Conservation (phyloP, 2,797 vertebrate genomes). For the Sorex maritimensis region DNA sequence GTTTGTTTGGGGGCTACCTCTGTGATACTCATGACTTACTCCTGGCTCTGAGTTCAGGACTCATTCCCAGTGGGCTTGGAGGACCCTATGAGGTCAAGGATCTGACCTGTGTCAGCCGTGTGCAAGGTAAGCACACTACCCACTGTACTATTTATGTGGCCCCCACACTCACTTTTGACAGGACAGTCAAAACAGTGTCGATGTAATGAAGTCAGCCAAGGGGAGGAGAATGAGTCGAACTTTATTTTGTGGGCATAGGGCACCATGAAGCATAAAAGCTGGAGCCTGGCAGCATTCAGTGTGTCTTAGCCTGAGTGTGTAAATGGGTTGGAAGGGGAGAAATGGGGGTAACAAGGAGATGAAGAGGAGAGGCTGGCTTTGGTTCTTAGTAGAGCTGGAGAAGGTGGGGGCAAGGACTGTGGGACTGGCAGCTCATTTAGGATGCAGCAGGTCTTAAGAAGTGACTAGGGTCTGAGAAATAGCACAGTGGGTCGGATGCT, state of each 20-base stretch:
- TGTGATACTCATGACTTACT: too few relatives aligned
- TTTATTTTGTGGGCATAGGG: constrained; percentile 43
- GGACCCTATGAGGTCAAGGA: too few relatives aligned
- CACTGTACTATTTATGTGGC: too few relatives aligned
- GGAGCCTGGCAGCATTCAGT: neutral
- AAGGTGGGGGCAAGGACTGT: constrained; percentile 29
- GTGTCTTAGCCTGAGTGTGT: neutral
- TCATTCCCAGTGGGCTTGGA: too few relatives aligned
- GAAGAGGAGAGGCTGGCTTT: neutral
- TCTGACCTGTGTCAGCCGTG: too few relatives aligned
- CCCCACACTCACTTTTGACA: neutral
- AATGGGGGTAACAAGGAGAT: neutral
- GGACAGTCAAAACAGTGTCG: constrained; percentile 15
- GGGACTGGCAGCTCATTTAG: constrained; percentile 3
- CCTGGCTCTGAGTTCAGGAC: too few relatives aligned
- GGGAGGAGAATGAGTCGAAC: constrained; percentile 14
- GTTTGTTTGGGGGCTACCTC: too few relatives aligned
- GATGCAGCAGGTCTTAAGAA: neutral
- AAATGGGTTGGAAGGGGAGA: constrained; percentile 41
- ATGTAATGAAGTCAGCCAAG: constrained; percentile 49
- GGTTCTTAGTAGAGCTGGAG: constrained; percentile 46
- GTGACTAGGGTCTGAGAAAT: too few relatives aligned
- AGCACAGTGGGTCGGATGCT: too few relatives aligned
- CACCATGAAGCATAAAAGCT: constrained; percentile 34
- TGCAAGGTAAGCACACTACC: too few relatives aligned